Evolutionary conservation across 2,888 invertebrate species (phyloP), one percentile per base, ranked within the genome.

Genomic region (Pammene aurita): DNA sequence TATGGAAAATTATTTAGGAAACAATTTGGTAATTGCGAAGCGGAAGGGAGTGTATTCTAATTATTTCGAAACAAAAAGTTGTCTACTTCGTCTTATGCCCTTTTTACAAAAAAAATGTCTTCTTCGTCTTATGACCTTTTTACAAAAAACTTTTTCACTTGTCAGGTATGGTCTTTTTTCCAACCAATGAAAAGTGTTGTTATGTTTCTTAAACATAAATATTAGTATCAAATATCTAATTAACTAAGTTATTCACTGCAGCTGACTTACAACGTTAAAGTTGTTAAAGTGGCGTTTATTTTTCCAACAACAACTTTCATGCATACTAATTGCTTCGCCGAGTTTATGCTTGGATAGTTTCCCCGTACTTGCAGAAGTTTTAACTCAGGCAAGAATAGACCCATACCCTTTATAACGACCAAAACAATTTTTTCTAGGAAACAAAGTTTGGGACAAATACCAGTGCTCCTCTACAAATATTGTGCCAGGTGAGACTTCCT

Each of bases 391-490:
- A 38, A 50, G 56, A 57, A 57, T 57, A 56, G 55, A 57, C 34
- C 55, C 55, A 26, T 11, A n/a, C 26, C 14, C 14, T 50, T 48
- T 55, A 35, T 34, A 13, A 18, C 10, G 18, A 56, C 18, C 65
- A 48, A 50, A 57, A 50, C 48, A 57, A 16, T 57, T 56, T 44
- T 44, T n/a, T 11, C 35, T 42, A 16, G 64, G 46, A 38, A 66
- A 42, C 52, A 54, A 60, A 61, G 60, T 67, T 54, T 44, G 61
- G 18, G 54, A 67, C 55, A 48, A 56, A 67, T 68, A 63, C 41
- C 7, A 61, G 46, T 35, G 9, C 38, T 65, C 64, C 48, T 66
- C 18, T 14, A 57, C 65, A 66, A 66, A 66, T 57, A 66, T 66
- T 66, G 48, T 57, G 38, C 41, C 65, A 66, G 56, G 64, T 57